Percentiles rank a stretch among this genome's conserved stretches.
Conservation (phyloP, 92 coral and sea anemone genomes). For the Desmophyllum pertusum region DNA sequence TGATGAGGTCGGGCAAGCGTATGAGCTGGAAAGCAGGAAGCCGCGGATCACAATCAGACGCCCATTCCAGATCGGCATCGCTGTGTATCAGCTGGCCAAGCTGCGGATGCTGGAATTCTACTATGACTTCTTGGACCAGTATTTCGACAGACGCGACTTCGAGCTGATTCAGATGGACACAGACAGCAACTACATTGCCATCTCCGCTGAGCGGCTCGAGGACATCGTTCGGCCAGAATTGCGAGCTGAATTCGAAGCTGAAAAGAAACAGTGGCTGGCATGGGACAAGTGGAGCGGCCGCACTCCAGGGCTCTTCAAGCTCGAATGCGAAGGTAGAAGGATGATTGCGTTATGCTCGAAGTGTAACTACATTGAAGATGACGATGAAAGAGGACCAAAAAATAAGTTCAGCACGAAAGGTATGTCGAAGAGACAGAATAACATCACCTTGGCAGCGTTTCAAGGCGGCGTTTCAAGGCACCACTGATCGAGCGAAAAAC, state of each 20-base stretch:
- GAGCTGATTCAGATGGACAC: too few relatives aligned
- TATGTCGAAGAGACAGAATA: neutral
- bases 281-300: conserved; percentile 7
- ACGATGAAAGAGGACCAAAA: neutral
- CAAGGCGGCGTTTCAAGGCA: too few relatives aligned
- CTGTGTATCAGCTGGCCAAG: too few relatives aligned
- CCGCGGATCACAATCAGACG: neutral
- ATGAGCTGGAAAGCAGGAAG: conserved; percentile 42
- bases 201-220: neutral
- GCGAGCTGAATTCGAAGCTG: neutral
- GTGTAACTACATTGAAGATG: neutral
- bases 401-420: too few relatives aligned
- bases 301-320: conserved; percentile 3
- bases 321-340: neutral
- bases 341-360: neutral
- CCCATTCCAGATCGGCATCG: conserved; percentile 18
- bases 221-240: conserved; percentile 23
- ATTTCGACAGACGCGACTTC: too few relatives aligned
- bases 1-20: conserved; percentile 12
- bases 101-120: too few relatives aligned
- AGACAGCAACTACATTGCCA: too few relatives aligned
- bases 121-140: too few relatives aligned
- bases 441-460: neutral
- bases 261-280: conserved; percentile 12
- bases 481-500: too few relatives aligned